Percentiles rank a stretch among this genome's conserved stretches.
Evolutionary conservation across 2,797 vertebrate genomes (phyloP).

Genomic region (Enteromius treurensis): DNA sequence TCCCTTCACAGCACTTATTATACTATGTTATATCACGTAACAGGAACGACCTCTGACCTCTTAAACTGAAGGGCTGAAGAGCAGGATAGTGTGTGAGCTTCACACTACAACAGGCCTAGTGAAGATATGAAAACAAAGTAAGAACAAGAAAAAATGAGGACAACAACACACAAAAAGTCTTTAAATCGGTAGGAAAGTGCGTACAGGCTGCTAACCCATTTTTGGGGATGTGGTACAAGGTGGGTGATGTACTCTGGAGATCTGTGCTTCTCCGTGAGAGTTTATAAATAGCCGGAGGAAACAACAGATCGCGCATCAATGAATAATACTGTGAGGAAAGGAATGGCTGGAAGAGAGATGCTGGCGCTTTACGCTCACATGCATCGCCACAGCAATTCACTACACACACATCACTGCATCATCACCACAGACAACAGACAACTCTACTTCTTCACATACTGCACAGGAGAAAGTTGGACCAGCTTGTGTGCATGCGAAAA

Average conservation of each 20-base stretch:
- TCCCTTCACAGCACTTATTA: too few species aligned
- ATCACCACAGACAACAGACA: neutral
- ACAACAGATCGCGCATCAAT: constrained; percentile 75
- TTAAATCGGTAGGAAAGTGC: neutral
- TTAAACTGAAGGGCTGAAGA: neutral
- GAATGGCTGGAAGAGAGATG: constrained; percentile 46
- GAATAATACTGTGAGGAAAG: constrained; percentile 76
- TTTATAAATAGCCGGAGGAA: constrained; percentile 79
- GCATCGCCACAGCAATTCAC: constrained; percentile 2
- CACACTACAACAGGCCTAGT: neutral
- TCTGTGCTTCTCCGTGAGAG: neutral
- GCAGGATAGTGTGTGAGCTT: neutral
- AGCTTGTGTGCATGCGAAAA: neutral
- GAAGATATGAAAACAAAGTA: neutral
- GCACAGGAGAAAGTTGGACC: neutral
- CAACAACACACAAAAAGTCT: neutral
- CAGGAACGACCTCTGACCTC: neutral
- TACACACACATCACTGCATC: constrained; percentile 9
- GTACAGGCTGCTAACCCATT: neutral
- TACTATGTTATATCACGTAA: neutral
- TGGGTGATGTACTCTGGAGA: constrained; percentile 23
- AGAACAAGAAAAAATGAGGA: neutral
- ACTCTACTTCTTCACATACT: neutral
- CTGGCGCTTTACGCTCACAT: constrained; percentile 22
- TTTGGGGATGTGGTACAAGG: neutral